phyloP scores from a whole-genome alignment of 2,888 invertebrate species.

The Holacanthella duospinosa region DNA sequence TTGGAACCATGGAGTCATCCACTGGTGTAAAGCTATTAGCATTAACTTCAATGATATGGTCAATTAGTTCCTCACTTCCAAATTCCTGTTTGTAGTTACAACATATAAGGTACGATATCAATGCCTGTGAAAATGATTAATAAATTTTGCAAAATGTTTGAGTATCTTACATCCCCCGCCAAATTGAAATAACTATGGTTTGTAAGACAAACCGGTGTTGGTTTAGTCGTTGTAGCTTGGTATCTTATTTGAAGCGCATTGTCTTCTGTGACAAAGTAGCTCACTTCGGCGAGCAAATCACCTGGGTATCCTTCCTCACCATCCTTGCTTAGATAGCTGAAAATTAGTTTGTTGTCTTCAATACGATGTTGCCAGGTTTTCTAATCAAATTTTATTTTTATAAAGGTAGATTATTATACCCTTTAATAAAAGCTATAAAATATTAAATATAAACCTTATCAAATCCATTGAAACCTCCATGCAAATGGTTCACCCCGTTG shows the following conservation, averaged over 20 bases:
- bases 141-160: too few species aligned
- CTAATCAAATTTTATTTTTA: conserved; percentile 39
- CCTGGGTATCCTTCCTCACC: conserved; percentile 86
- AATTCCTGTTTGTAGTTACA: conserved; percentile 45
- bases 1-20: conserved; percentile 59
- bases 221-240: conserved; percentile 61
- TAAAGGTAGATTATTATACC: background rate
- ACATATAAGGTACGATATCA: conserved; percentile 2
- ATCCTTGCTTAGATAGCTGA: conserved; percentile 65
- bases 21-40: conserved; percentile 65
- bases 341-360: conserved; percentile 52
- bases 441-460: conserved; percentile 54
- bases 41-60: conserved; percentile 60
- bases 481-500: conserved; percentile 57
- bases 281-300: conserved; percentile 57
- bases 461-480: conserved; percentile 77
- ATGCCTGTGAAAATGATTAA: background rate
- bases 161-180: conserved; percentile 63
- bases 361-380: conserved; percentile 59
- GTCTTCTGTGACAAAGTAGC: conserved; percentile 59
- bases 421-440: background rate
- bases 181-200: conserved; percentile 86
- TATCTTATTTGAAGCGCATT: conserved; percentile 66
- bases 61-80: conserved; percentile 54
- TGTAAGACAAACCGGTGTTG: conserved; percentile 76